Conservation (phyloP, 1,140 invertebrate species). For the Adelges cooleyi region DNA sequence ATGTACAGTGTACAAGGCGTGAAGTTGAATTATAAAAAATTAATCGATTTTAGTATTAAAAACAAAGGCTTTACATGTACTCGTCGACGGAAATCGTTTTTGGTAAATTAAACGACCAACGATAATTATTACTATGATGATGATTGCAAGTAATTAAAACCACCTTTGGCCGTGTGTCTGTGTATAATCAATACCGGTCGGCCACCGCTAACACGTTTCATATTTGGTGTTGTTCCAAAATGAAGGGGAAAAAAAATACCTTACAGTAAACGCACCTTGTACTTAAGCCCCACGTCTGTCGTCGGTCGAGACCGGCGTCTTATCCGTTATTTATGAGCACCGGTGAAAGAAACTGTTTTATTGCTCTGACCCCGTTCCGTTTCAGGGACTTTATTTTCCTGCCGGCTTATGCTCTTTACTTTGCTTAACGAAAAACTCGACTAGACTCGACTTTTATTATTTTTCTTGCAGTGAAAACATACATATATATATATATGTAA, state of each 20-base stretch:
- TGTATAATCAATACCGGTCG: no score
- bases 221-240: constrained; percentile 22
- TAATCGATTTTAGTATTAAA: no score
- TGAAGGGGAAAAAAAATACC: background rate
- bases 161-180: no score
- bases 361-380: constrained; percentile 17
- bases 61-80: no score
- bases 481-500: no score
- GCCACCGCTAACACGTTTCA: background rate
- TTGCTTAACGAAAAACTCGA: background rate
- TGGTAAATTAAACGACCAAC: no score
- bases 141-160: no score
- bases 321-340: constrained; percentile 27
- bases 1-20: no score
- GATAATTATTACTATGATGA: no score
- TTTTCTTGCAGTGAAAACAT: background rate
- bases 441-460: background rate
- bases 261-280: constrained; percentile 5
- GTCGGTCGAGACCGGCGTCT: constrained; percentile 13
- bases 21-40: no score
- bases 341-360: constrained; percentile 22
- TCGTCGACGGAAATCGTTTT: no score
- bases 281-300: constrained; percentile 17
- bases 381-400: constrained; percentile 1
- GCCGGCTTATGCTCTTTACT: background rate